Evolutionary conservation across 2,888 invertebrate genomes (phyloP).

Genomic region (Hedychridium roseum): DNA sequence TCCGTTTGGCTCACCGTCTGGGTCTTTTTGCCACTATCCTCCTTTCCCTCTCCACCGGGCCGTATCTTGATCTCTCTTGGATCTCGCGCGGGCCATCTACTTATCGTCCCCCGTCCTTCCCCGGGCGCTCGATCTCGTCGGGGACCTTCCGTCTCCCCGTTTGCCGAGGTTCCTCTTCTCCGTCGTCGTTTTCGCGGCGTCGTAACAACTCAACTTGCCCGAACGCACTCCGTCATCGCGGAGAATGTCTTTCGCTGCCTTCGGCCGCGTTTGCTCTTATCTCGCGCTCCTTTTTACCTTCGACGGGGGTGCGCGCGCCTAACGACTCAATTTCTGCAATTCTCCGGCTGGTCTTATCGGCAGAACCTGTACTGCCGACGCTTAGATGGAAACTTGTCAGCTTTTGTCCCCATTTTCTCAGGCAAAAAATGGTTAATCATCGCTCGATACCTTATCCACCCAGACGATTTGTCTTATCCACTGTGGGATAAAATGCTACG

Average conservation of each 20-base stretch:
- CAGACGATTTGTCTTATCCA: slow-evolving; percentile 25
- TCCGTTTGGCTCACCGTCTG: slow-evolving; percentile 4
- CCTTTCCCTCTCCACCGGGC: slow-evolving; percentile 5
- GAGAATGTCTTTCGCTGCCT: background rate
- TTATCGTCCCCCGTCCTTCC: slow-evolving; percentile 5
- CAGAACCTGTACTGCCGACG: too few species aligned
- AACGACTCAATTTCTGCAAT: too few species aligned
- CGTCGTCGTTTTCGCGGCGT: slow-evolving; percentile 4
- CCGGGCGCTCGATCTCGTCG: slow-evolving; percentile 1
- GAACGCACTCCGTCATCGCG: slow-evolving; percentile 14
- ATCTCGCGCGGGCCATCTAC: slow-evolving; percentile 10
- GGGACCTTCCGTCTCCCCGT: slow-evolving; percentile 3
- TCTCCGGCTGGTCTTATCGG: too few species aligned
- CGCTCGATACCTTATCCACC: slow-evolving; percentile 16
- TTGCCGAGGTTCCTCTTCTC: slow-evolving; percentile 13
- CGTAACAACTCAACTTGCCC: slow-evolving; percentile 15
- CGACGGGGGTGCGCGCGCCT: slow-evolving; percentile 9
- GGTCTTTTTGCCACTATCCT: background rate
- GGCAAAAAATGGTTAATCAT: too few species aligned
- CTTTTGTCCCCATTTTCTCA: too few species aligned
- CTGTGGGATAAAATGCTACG: too few species aligned
- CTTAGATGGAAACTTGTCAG: too few species aligned
- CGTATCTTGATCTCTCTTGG: slow-evolving; percentile 3
- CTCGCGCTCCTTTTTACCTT: background rate
- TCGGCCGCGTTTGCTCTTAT: too few species aligned